These are phyloP conservation scores for Oikopleura dioica DNA, from an alignment of 23 tunicate species.

Conservation along the genomic window DNA sequence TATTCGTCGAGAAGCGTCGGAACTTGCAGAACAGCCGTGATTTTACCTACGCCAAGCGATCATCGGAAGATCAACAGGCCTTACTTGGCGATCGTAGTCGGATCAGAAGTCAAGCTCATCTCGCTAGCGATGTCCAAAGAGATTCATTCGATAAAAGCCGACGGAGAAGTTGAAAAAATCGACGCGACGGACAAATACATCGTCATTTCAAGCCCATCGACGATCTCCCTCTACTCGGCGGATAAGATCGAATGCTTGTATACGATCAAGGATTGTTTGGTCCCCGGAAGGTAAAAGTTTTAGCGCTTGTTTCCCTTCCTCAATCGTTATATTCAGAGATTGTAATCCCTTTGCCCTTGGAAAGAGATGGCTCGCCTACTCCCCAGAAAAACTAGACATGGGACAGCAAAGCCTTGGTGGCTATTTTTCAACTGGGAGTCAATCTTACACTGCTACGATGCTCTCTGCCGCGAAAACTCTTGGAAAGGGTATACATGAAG, in stretches of 20 bases:
- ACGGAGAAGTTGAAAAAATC: not conserved
- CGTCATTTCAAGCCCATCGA: not conserved
- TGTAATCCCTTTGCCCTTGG: slow-evolving; percentile 52
- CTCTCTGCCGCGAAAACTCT: slow-evolving; percentile 35
- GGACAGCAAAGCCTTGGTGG: not conserved
- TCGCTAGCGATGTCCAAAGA: not conserved
- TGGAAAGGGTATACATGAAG: not conserved
- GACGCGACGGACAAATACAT: not conserved
- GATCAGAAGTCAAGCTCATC: not conserved
- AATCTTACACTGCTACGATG: slow-evolving; percentile 57
- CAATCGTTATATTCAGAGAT: too few species aligned
- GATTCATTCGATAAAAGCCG: not conserved
- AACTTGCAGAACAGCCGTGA: not conserved
- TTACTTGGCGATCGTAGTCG: not conserved
- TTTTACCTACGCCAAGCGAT: not conserved
- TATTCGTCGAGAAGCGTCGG: not conserved
- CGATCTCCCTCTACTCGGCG: not conserved
- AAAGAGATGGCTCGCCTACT: slow-evolving; percentile 59
- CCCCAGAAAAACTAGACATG: slow-evolving; percentile 36
- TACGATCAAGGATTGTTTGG: not conserved
- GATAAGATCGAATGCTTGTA: not conserved
- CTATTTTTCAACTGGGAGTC: slow-evolving; percentile 15
- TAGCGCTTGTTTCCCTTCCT: too few species aligned
- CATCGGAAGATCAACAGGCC: too few species aligned
- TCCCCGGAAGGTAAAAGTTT: too few species aligned